phyloP scores from a whole-genome alignment of 1,140 invertebrate species.

The Trichonephila clavata region DNA sequence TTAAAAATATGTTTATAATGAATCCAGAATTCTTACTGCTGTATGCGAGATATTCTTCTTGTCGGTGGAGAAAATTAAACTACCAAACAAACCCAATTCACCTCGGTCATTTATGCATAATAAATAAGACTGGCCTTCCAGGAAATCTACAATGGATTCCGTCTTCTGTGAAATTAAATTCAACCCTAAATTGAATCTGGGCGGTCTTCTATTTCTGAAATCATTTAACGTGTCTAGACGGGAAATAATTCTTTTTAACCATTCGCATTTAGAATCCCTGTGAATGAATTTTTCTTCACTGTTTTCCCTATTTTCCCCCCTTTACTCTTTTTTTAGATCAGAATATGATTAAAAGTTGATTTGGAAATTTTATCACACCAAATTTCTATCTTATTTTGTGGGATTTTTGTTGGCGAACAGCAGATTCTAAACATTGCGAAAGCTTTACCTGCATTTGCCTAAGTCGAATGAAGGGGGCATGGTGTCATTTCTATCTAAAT shows the following conservation, averaged over 20 bases:
- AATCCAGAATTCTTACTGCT: no score
- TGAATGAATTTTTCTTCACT: no score
- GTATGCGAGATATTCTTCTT: no score
- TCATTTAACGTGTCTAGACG: slow-evolving; percentile 13
- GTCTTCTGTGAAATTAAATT: slow-evolving; percentile 13
- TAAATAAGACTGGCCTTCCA: background rate
- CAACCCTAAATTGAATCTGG: slow-evolving; percentile 6
- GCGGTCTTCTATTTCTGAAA: background rate
- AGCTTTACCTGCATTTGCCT: slow-evolving; percentile 6
- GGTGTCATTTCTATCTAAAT: background rate
- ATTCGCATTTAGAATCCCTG: no score
- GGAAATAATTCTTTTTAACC: no score
- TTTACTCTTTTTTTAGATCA: no score
- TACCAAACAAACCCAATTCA: background rate
- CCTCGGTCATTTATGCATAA: slow-evolving; percentile 3
- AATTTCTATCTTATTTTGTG: no score
- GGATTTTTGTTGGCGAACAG: background rate
- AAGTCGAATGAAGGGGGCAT: background rate
- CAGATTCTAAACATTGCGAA: background rate
- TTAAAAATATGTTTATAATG: no score
- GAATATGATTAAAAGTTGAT: no score
- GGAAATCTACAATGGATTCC: background rate
- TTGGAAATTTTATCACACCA: no score
- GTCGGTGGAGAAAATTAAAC: background rate
- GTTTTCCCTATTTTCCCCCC: no score